Evolutionary conservation across 2,113 vertebrate genomes (phyloP).

Genomic region (Ceyx margarethae): DNA sequence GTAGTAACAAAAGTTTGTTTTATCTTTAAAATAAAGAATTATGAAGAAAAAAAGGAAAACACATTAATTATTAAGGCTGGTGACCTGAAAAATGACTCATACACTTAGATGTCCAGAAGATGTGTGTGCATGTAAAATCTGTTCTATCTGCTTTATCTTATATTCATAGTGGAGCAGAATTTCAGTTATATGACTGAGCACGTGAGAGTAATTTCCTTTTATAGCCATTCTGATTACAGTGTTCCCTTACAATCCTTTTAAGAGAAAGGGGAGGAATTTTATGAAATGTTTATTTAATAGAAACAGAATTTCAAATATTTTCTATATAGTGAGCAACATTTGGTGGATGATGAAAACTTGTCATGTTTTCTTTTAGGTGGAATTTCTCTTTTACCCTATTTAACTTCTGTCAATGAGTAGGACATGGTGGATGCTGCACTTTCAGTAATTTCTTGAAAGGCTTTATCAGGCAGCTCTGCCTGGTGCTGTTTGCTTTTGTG

Average conservation of each 20-base stretch:
- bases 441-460: background rate
- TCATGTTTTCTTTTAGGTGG: background rate
- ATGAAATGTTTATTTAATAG: background rate
- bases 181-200: background rate
- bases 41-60: background rate
- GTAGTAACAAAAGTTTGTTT: background rate
- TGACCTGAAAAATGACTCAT: background rate
- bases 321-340: background rate
- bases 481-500: background rate
- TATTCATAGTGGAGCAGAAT: background rate
- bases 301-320: background rate
- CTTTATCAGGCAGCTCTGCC: background rate
- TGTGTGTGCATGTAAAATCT: background rate
- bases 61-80: background rate
- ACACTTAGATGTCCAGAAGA: background rate
- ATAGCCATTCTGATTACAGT: background rate
- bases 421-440: background rate
- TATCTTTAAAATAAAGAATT: background rate
- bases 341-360: rapidly evolving
- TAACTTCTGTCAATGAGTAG: background rate
- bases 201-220: background rate
- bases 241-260: background rate
- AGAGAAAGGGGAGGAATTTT: background rate
- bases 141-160: background rate
- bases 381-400: background rate